Conservation (phyloP, 2,888 invertebrate genomes). For the Lumbricus terrestris region DNA sequence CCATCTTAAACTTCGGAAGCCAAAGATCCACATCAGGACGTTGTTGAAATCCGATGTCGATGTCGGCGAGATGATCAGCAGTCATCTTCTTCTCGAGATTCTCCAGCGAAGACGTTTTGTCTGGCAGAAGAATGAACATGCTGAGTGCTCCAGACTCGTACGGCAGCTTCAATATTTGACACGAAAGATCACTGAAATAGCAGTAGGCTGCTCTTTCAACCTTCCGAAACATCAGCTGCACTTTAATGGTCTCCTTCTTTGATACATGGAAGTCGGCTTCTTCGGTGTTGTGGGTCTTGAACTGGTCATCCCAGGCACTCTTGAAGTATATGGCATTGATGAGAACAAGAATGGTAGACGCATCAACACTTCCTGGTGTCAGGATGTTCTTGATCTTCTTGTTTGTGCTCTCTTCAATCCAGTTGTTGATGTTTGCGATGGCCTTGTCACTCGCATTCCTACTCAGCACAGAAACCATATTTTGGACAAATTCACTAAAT, state of each 20-base stretch:
- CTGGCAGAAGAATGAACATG: constrained; percentile 23
- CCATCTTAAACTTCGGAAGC: constrained; percentile 40
- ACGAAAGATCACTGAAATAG: constrained; percentile 20
- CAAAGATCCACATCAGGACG: constrained; percentile 30
- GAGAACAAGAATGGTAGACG: constrained; percentile 49
- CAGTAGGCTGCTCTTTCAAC: not conserved
- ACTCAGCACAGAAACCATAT: not conserved
- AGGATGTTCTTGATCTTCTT: constrained; percentile 77
- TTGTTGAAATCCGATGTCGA: constrained; percentile 9
- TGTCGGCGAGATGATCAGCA: constrained; percentile 15
- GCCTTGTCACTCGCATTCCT: not conserved
- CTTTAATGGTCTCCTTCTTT: not conserved
- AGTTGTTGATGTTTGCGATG: constrained; percentile 68
- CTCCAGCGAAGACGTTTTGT: not conserved
- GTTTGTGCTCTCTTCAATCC: constrained; percentile 78
- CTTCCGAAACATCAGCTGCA: not conserved
- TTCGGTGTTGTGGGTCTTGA: constrained; percentile 67
- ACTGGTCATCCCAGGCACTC: constrained; percentile 60
- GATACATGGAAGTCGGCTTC: constrained; percentile 64
- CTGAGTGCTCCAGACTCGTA: constrained; percentile 9
- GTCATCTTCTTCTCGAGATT: constrained; percentile 29
- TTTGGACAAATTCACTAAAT: not conserved
- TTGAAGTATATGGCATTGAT: constrained; percentile 59
- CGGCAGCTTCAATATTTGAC: constrained; percentile 29
- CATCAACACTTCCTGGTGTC: constrained; percentile 57